Base-by-base conservation (phyloP, 1,140 invertebrate species). In the Battus philenor region DNA sequence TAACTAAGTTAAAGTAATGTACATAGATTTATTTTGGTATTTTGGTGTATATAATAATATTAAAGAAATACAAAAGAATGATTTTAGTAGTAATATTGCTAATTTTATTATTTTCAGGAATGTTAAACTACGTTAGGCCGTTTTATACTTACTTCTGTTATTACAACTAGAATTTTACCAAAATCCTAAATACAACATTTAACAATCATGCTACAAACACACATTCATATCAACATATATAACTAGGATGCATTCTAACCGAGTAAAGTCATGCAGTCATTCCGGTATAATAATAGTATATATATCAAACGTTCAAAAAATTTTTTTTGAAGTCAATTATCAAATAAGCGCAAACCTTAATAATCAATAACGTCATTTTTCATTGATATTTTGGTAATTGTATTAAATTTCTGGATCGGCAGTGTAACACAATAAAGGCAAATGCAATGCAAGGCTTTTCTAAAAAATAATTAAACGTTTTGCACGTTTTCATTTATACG, bases 391-490 rank as follows among this genome's bases (percentile, higher is more conserved):
- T n/a, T n/a, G n/a, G n/a, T n/a, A n/a, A n/a, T n/a, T n/a, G n/a
- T n/a, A n/a, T n/a, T n/a, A 7, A 26, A 7, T 26, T 26, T 22
- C 7, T 22, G 7, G 20, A 22, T 22, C 3, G 20, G 24, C 24
- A 2, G 10, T 9, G 24, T 24, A 11, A 9, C 32, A 39, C 36
- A 39, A 12, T 26, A 9, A 39, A 39, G 20, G 20, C 36, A 39
- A 39, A 38, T 13, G 18, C 34, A 24, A 32, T 32, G 60, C 56
- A 54, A 60, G 50, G 54, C 57, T 31, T 10, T n/a, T 22, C 7
- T 29, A 41, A 48, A 52, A 48, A 38, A 44, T 30, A 33, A 16
- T n/a, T 6, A 20, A 20, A 20, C 2, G 2, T 34, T 20, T 18
- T 34, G 32, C 32, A 17, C 20, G 24, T 47, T 47, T 30, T 52